A percentile compares a stretch with the other conserved stretches of the same genome.
phyloP scores from a whole-genome alignment of 2,113 vertebrate genomes.

The Ellobius talpinus region DNA sequence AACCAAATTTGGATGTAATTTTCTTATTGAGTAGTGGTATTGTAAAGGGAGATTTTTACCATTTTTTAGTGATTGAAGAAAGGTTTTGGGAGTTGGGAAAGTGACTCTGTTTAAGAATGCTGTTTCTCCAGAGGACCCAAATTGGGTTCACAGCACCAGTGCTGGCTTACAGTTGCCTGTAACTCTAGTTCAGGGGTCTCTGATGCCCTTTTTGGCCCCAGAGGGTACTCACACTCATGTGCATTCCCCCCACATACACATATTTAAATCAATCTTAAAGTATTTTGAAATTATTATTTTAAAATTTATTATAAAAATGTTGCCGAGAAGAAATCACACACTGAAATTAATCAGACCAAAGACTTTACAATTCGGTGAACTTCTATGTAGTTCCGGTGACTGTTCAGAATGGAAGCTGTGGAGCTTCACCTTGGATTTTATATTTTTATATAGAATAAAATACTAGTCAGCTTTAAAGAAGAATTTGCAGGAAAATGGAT shows the following conservation, averaged over 20 bases:
- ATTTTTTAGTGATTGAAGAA: constrained; percentile 41
- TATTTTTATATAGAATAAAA: background rate
- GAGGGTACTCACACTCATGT: background rate
- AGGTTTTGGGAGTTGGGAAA: background rate
- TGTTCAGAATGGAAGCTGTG: background rate
- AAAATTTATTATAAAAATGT: background rate
- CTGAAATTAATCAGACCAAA: background rate
- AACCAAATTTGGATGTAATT: background rate
- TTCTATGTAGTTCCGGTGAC: background rate
- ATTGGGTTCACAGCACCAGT: background rate
- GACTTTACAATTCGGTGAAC: background rate
- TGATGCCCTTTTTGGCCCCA: background rate
- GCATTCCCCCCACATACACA: background rate
- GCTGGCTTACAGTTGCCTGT: background rate
- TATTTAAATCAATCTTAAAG: background rate
- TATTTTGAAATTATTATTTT: background rate
- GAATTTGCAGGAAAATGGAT: background rate
- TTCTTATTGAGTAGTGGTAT: background rate
- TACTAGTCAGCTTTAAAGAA: background rate
- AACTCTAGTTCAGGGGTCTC: background rate
- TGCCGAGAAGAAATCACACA: background rate
- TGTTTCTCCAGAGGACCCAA: background rate
- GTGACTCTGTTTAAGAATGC: background rate
- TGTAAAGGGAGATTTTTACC: constrained; percentile 20
- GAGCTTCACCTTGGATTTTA: background rate